Base-by-base conservation (phyloP, 2,797 vertebrate species). In the Sebastolobus altivelis region DNA sequence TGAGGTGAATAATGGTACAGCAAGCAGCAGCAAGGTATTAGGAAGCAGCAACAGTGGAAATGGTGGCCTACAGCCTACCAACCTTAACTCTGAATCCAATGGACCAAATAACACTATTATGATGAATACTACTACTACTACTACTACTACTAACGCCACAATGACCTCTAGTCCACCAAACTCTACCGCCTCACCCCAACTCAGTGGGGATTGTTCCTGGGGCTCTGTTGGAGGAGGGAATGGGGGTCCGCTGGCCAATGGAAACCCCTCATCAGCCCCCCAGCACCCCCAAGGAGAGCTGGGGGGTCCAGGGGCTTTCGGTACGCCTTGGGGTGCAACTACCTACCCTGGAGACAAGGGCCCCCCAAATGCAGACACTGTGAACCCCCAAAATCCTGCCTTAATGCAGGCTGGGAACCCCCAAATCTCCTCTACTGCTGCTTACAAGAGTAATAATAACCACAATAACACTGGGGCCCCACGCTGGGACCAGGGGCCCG, bases 91-190 rank as follows among this genome's bases (percentile, higher is more conserved):
- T 97, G 98, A 99, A 96, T 95, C 96, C 95, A 97, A 97, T 94
- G 99, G 98, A 99, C 98, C 99, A 99, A 99, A 98, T 97, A 98
- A 99, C 98, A 99, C 98, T 95, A 95, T 95, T 63, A 93, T 88
- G 92, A 94, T 93, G 84, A 95, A 92, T 98, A 98, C 97, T 93
- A 94, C 93, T 92, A 93, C 91, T 75, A 84, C 93, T 91, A 84
- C 88, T 79, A 91, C 93, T 95, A 96, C 95, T 98, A 94, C 93
- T 94, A 98, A 99, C 96, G 86, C 93, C 93, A 97, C 96, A 96
- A 96, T 97, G 97, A 99, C 97, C 97, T 99, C 98, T 97, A 97
- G 96, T 97, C 98, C 98, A 98, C 97, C 98, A 97, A 99, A 99
- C 98, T 97, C 97, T 95, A 96, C 96, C 93, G 96, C 97, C 96